These are phyloP conservation scores for Catharus fuscescens DNA, from an alignment of 2,113 vertebrate species.

Conservation along the genomic window DNA sequence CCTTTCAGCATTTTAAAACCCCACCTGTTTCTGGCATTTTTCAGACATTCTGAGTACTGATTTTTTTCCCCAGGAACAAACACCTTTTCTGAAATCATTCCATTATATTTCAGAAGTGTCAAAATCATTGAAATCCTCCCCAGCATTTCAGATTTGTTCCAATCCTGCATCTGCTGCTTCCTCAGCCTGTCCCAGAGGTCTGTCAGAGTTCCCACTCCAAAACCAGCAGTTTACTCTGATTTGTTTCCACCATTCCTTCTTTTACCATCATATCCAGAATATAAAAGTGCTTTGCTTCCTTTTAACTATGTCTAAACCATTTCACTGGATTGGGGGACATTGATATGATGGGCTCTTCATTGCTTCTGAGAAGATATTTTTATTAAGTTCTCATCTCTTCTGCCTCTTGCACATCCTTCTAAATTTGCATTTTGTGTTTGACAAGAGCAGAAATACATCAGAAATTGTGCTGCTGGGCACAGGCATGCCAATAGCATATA, in stretches of 20 bases:
- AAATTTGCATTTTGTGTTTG: slow-evolving; percentile 53
- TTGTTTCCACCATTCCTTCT: not conserved
- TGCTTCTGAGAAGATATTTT: slow-evolving; percentile 27
- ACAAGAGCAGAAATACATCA: slow-evolving; percentile 11
- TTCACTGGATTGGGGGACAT: not conserved
- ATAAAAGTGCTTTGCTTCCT: not conserved
- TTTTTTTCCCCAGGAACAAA: not conserved
- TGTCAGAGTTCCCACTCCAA: not conserved
- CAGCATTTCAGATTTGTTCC: not conserved
- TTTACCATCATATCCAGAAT: not conserved
- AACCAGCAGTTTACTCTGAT: not conserved
- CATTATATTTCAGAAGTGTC: not conserved
- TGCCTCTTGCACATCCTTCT: not conserved
- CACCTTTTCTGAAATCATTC: not conserved
- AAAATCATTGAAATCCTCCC: slow-evolving; percentile 13
- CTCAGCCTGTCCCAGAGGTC: not conserved
- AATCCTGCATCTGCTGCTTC: not conserved
- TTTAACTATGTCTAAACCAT: not conserved
- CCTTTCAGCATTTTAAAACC: not conserved
- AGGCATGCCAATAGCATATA: not conserved
- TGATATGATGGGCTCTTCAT: not conserved
- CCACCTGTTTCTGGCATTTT: not conserved
- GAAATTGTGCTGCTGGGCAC: slow-evolving; percentile 7
- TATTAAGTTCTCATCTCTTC: slow-evolving; percentile 32
- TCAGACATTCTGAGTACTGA: not conserved